Evolutionary conservation across 2,797 vertebrate species (phyloP), one percentile per base, ranked within the genome.

Genomic region (Micrastur ruficollis): DNA sequence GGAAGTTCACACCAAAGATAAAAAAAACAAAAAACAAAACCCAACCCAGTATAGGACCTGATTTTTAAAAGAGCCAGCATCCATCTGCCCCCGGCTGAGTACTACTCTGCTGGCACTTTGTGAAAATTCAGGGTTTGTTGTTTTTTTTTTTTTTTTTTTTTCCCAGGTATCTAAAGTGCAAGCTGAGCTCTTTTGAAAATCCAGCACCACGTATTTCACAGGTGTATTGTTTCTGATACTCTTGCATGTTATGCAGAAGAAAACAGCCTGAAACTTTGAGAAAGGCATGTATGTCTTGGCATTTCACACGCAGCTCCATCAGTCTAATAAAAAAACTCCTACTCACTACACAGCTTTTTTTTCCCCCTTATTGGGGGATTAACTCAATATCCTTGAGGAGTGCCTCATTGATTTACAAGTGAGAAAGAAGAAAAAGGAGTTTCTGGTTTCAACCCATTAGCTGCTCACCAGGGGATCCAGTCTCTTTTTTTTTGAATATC

Each of bases 41-140:
- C 8, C 78, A 95, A 79, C 52, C 50, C 42, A 74, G 67, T n/a
- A 65, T 34, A 93, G 71, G 72, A 89, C 75, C 86, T 95, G 86
- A 73, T 92, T 89, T 96, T 96, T 86, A 83, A 66, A 90, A 95
- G 75, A 96, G 86, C 50, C 86, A 95, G 78, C 61, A 93, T 94
- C 63, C 86, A 82, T 83, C 81, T 95, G 91, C 26, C 91, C 72
- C 87, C 79, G 89, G 89, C 83, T 79, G 89, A 65, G 50, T 62
- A 42, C 75, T 87, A 68, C 81, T 92, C 72, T 87, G 84, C 59
- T 85, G 75, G 89, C 44, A 71, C 22, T 58, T 82, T 71, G 55
- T 89, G 68, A 95, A 95, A 97, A 90, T 88, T 78, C 92, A 91
- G 46, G 36, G 36, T 36, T 36, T 36, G 36, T 36, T 21, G 47